Evolutionary conservation across 2,113 vertebrate species (phyloP).

Genomic region (Platycercus adscitus): DNA sequence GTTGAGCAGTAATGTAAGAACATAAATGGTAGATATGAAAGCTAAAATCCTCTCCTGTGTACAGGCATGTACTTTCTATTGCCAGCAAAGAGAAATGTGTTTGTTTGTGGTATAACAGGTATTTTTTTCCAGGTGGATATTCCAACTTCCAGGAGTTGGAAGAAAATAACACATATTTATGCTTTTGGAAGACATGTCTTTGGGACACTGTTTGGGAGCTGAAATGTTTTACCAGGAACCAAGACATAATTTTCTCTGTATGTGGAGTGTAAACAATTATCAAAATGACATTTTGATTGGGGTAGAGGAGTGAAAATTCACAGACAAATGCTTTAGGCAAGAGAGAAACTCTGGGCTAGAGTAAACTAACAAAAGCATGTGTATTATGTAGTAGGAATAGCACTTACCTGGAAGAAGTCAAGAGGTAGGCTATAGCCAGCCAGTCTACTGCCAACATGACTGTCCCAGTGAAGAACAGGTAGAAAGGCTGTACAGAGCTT

Average conservation of each 20-base stretch:
- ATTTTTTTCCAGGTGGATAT: background rate
- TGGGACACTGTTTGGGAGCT: background rate
- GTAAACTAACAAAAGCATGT: background rate
- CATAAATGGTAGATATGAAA: background rate
- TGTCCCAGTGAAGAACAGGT: background rate
- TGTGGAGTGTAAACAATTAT: background rate
- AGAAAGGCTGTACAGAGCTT: background rate
- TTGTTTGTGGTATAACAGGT: background rate
- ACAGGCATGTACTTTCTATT: background rate
- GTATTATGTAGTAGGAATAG: background rate
- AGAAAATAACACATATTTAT: background rate
- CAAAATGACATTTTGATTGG: background rate
- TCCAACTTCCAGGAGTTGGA: no score
- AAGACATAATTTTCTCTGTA: background rate
- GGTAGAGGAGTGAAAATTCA: background rate
- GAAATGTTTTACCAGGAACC: background rate
- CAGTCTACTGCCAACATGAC: background rate
- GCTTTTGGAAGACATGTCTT: background rate
- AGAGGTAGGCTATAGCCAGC: background rate
- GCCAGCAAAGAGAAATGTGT: background rate
- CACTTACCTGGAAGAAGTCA: background rate
- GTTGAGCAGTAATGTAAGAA: background rate
- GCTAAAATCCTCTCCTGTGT: background rate
- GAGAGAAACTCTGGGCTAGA: background rate
- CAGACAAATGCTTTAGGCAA: background rate